Base-by-base conservation (phyloP, 2,888 invertebrate species). In the Phalangium opilio region DNA sequence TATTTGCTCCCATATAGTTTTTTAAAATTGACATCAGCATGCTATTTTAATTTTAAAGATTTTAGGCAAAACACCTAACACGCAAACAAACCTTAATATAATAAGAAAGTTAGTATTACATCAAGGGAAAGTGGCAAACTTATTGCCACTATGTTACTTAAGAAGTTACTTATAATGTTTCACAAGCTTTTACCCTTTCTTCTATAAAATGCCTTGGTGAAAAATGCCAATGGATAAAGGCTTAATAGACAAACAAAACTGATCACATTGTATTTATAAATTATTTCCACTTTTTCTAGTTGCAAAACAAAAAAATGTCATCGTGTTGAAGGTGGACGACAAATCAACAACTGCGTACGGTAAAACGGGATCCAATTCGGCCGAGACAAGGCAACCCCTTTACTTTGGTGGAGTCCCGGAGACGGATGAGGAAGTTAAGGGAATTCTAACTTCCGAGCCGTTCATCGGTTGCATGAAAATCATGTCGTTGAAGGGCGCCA, bases 401-500 rank as follows among this genome's bases (percentile, higher is more conserved):
- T 95, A 83, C 67, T 73, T 96, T 59, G 96, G 96, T 17, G 93
- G 93, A 0, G 83, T 90, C 66, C 79, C 80, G 2, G 70, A 73
- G 47, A 63, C 59, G 2, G 64, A 76, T 1, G 68, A 76, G 27
- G 90, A 86, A 2, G 74, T 84, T 3, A 68, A 76, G 27, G 90
- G 87, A 2, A 74, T 84, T 3, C 72, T 73, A 35, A 79, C 83
- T 0, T 70, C 73, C 12, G 72, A 75, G 20, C 62, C 65, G 38
- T 93, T 76, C 66, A 78, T 83, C 34, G 85, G 87, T 18, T 84
- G 87, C 63, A 78, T 90, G 41, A 87, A 85, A 1, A 95, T 96
- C 64, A 82, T 27, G 27, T 27, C 8, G 27, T 54, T 67, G 43
- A 57, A 62, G 43, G 38, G 38, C 7, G 12, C 17, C 17, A 36